These are phyloP conservation scores for Meriones unguiculatus DNA, from an alignment of 2,113 vertebrate species.

Conservation along the genomic window DNA sequence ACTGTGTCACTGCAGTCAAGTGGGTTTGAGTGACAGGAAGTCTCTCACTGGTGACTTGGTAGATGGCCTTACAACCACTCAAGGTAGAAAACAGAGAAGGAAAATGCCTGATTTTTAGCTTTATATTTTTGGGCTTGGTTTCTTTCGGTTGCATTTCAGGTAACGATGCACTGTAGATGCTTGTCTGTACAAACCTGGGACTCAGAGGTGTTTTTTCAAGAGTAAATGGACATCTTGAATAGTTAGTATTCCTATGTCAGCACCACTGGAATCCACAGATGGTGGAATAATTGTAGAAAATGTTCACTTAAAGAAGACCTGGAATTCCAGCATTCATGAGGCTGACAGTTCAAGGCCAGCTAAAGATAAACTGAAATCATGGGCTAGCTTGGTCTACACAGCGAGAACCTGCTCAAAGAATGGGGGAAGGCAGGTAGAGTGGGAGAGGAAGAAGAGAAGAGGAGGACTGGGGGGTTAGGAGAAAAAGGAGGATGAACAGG, in stretches of 20 bases:
- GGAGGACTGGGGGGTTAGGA: background rate
- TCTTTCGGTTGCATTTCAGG: constrained; percentile 14
- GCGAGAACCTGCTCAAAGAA: background rate
- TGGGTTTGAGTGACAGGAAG: background rate
- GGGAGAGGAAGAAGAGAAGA: too few relatives aligned
- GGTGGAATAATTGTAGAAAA: background rate
- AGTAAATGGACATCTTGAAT: background rate
- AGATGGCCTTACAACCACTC: background rate
- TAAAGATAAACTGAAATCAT: background rate
- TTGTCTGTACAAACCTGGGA: background rate
- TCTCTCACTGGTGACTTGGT: background rate
- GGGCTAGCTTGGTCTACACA: background rate
- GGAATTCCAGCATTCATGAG: background rate
- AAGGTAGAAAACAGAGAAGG: background rate
- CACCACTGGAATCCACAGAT: background rate
- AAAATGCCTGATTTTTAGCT: background rate
- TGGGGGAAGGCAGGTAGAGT: too few relatives aligned
- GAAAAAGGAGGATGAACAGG: background rate
- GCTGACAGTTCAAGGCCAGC: background rate
- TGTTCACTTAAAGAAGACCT: background rate
- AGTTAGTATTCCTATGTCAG: background rate
- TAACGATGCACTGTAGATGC: background rate
- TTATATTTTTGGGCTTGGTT: background rate
- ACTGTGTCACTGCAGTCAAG: background rate
- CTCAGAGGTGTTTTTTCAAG: background rate